Percentiles rank a stretch among this genome's conserved stretches.
These are phyloP conservation scores for Cyclopterus lumpus DNA, from an alignment of 2,797 vertebrate species.

Conservation along the genomic window DNA sequence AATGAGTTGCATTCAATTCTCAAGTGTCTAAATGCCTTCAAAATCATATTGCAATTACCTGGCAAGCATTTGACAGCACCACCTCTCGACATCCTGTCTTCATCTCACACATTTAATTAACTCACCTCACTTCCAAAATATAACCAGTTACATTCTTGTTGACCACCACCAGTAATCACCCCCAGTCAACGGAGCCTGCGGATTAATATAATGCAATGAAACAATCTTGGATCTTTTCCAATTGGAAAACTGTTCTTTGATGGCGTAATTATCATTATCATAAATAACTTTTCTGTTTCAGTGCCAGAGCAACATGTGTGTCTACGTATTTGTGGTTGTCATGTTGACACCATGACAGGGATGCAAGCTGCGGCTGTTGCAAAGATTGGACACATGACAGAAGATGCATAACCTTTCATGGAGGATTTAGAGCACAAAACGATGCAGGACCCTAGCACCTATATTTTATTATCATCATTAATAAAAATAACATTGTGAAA, in stretches of 20 bases:
- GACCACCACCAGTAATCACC: slow-evolving; percentile 18
- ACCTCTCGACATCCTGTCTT: slow-evolving; percentile 29
- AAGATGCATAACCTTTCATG: not conserved
- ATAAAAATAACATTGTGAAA: not conserved
- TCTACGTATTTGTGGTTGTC: not conserved
- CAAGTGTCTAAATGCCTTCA: slow-evolving; percentile 59
- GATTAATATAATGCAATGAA: not conserved
- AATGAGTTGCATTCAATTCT: slow-evolving; percentile 70
- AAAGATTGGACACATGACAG: not conserved
- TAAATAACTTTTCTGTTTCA: not conserved
- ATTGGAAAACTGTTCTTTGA: slow-evolving; percentile 1
- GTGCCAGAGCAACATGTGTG: not conserved
- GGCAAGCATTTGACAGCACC: slow-evolving; percentile 71
- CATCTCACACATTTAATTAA: slow-evolving; percentile 80
- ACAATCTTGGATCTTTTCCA: slow-evolving; percentile 31
- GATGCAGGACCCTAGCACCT: not conserved
- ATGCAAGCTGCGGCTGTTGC: not conserved
- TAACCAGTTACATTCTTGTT: slow-evolving; percentile 30
- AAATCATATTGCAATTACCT: slow-evolving; percentile 69
- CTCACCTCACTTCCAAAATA: slow-evolving; percentile 25
- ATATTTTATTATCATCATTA: not conserved
- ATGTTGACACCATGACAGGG: not conserved
- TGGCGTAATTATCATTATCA: not conserved
- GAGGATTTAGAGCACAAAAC: not conserved
- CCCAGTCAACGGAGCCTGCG: not conserved